phyloP scores from a whole-genome alignment of 2,113 vertebrate species.

The Pachycephala philippinensis region DNA sequence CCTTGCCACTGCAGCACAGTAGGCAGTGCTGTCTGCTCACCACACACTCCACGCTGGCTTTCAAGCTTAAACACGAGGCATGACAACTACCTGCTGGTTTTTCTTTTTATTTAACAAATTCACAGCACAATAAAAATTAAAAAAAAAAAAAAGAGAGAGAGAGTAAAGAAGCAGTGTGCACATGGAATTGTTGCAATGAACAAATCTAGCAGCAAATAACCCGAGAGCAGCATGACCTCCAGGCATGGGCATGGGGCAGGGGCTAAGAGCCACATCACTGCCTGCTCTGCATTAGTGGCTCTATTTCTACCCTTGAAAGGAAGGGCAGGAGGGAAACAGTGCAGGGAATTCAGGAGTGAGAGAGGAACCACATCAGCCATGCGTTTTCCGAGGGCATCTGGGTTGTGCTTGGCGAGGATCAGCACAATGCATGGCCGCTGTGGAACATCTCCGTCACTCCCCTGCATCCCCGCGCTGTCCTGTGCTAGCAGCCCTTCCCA shows the following conservation, averaged over 20 bases:
- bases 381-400: not conserved
- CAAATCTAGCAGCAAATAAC: conserved; percentile 15
- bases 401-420: not conserved
- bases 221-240: not conserved
- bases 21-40: not conserved
- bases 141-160: not conserved
- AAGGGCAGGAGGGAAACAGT: not conserved
- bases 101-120: conserved; percentile 40
- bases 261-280: not conserved
- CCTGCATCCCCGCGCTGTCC: not conserved
- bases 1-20: too few relatives aligned
- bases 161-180: not conserved
- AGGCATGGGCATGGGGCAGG: rapidly evolving
- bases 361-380: rapidly evolving
- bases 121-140: not conserved
- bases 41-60: rapidly evolving
- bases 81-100: not conserved
- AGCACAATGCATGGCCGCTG: not conserved
- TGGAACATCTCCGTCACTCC: not conserved
- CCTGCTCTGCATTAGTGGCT: rapidly evolving
- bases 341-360: not conserved
- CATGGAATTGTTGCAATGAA: not conserved
- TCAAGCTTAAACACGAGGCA: not conserved
- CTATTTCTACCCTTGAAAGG: not conserved
- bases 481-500: not conserved